Conservation (phyloP, 1,140 invertebrate genomes). For the Pissodes strobi region DNA sequence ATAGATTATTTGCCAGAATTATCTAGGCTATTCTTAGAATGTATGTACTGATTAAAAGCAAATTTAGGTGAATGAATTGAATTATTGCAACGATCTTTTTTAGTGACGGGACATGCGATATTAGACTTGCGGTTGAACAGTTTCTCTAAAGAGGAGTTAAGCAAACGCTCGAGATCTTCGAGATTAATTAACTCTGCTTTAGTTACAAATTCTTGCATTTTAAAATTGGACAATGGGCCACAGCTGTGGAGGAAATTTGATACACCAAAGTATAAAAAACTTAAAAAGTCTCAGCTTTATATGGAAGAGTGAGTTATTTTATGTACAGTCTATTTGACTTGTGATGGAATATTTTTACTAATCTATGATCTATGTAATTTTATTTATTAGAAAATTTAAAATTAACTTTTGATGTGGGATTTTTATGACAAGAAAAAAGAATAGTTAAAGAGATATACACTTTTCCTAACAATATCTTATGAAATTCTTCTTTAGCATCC, state of each 20-base stretch:
- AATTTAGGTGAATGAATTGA: too few relatives aligned
- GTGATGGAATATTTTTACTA: too few relatives aligned
- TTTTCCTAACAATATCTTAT: too few relatives aligned
- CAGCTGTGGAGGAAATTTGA: slow-evolving; percentile 73
- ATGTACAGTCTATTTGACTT: too few relatives aligned
- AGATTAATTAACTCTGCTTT: slow-evolving; percentile 74
- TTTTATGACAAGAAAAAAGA: too few relatives aligned
- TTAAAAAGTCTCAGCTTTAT: slow-evolving; percentile 69
- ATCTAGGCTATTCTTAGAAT: slow-evolving; percentile 76
- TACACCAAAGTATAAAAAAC: slow-evolving; percentile 73
- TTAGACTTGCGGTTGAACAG: slow-evolving; percentile 70
- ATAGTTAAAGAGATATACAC: too few relatives aligned
- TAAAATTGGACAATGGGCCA: slow-evolving; percentile 76
- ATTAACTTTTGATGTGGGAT: too few relatives aligned
- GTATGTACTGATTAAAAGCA: too few relatives aligned
- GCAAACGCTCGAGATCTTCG: slow-evolving; percentile 64
- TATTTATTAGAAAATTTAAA: too few relatives aligned
- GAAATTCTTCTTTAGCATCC: too few relatives aligned
- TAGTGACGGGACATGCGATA: slow-evolving; percentile 71
- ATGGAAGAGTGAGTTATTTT: slow-evolving; percentile 82
- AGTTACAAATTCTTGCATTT: slow-evolving; percentile 69
- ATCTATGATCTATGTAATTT: too few relatives aligned
- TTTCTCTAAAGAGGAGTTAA: slow-evolving; percentile 65
- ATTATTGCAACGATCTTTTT: slow-evolving; percentile 53
- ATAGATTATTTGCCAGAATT: slow-evolving; percentile 72